Evolutionary conservation across 1,140 invertebrate genomes (phyloP).

Genomic region (Eciton burchellii): DNA sequence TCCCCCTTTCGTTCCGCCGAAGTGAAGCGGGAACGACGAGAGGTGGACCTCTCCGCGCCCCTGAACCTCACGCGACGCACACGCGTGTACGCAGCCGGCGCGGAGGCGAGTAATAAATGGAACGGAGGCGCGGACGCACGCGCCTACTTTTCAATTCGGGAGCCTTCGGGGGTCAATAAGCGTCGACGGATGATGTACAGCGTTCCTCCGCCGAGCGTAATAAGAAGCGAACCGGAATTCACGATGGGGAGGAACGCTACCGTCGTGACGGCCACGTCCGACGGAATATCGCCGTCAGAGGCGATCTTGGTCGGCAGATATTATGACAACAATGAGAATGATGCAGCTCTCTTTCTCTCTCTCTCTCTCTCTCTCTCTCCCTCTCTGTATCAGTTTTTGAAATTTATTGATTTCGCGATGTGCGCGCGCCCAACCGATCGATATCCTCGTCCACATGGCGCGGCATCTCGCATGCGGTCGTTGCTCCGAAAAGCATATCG

Average conservation of each 20-base stretch:
- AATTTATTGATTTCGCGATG: background rate
- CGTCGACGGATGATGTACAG: constrained; percentile 82
- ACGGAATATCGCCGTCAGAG: constrained; percentile 7
- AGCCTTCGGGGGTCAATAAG: constrained; percentile 81
- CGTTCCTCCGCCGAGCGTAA: constrained; percentile 68
- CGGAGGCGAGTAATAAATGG: constrained; percentile 79
- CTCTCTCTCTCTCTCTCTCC: too few relatives aligned
- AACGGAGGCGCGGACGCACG: constrained; percentile 73
- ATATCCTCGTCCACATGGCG: background rate
- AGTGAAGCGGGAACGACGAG: constrained; percentile 60
- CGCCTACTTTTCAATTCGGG: constrained; percentile 82
- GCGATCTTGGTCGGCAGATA: background rate
- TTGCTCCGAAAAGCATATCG: background rate
- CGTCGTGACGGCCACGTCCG: constrained; percentile 30
- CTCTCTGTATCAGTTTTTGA: background rate
- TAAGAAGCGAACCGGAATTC: constrained; percentile 71
- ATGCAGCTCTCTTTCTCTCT: too few relatives aligned
- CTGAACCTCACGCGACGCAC: constrained; percentile 22
- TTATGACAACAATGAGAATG: too few relatives aligned
- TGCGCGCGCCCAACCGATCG: background rate
- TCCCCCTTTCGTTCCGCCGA: constrained; percentile 65
- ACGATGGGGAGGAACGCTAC: constrained; percentile 10
- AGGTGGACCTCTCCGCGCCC: constrained; percentile 56
- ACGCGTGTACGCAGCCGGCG: constrained; percentile 41
- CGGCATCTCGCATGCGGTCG: background rate